phyloP scores from a whole-genome alignment of 2,113 vertebrate species.

The Seriola rivoliana region DNA sequence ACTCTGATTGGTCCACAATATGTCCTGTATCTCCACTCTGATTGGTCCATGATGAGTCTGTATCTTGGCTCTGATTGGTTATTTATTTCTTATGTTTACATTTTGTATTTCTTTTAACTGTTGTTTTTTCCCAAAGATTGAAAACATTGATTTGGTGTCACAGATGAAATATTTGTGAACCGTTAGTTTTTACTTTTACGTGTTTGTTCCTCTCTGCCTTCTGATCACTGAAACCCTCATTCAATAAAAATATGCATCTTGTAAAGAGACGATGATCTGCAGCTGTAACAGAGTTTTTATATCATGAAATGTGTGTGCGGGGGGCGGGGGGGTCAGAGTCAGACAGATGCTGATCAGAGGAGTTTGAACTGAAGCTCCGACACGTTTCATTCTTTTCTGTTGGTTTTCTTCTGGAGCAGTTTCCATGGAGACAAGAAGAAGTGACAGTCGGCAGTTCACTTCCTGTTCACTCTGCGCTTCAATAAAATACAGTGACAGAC shows the following conservation, averaged over 20 bases:
- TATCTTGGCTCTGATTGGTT: constrained; percentile 84
- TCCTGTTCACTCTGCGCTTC: too few species aligned
- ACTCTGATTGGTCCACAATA: constrained; percentile 1
- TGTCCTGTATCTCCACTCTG: constrained; percentile 90
- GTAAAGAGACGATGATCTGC: constrained; percentile 1
- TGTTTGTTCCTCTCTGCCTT: constrained; percentile 67
- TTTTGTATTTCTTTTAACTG: constrained; percentile 90
- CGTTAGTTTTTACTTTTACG: constrained; percentile 87
- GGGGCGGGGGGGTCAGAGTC: too few species aligned
- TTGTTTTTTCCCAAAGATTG: constrained; percentile 85
- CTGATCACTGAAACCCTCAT: constrained; percentile 86
- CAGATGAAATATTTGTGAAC: too few species aligned
- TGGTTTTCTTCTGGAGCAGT: too few species aligned
- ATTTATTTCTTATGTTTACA: constrained; percentile 99
- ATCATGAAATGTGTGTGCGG: too few species aligned
- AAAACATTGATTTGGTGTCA: constrained; percentile 89
- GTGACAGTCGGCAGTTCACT: too few species aligned
- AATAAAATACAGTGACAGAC: too few species aligned
- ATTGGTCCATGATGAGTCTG: constrained; percentile 8
- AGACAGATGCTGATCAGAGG: too few species aligned
- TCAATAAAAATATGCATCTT: constrained; percentile 25
- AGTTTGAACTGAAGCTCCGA: too few species aligned
- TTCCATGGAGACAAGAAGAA: too few species aligned
- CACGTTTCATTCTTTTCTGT: too few species aligned
- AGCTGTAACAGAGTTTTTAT: background rate